Base-by-base conservation (phyloP, 2,113 vertebrate genomes). In the Lipophrys pholis region DNA sequence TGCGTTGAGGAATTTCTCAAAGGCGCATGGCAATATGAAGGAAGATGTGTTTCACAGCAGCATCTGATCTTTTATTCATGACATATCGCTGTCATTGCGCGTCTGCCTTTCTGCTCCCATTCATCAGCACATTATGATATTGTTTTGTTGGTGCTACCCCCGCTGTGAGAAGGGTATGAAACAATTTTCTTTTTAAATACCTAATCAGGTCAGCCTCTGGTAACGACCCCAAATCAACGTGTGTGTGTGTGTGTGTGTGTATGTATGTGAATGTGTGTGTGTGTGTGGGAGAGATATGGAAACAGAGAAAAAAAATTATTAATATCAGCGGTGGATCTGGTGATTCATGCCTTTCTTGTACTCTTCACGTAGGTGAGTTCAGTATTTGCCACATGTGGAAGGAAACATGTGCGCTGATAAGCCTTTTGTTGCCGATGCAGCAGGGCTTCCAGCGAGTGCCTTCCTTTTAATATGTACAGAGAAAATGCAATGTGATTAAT, bases 51-150 rank as follows among this genome's bases (percentile, higher is more conserved):
- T 80, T 76, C 68, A 49, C 72, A 60, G 70, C 55, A 38, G 55
- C 67, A 61, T 70, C 78, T 80, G 66, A 90, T 91, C 78, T 88
- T 90, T 85, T 90, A 89, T 90, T 91, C 84, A 88, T 82, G 15
- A 48, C 56, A 17, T 61, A 21, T 73, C 49, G 11, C 35, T 35
- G 62, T 82, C 77, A 69, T 54, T 77, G 64, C 21, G 73, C 35
- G 5, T 67, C 69, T 48, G 62, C 62, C 59, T 72, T 71, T 53
- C 49, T 36, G 12, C 69, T 69, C 69, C 81, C 65, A 87, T 79
- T 87, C 73, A 81, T 86, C 70, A 78, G 65, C 68, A 58, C 64
- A 76, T 79, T 85, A 77, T 81, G 69, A 73, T 76, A 52, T 74
- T 82, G 73, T 78, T 84, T 83, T 80, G 48, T 82, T 86, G 83